Percentiles rank a stretch among this genome's conserved stretches.
Evolutionary conservation across 2,888 invertebrate genomes (phyloP).

Genomic region (Yponomeuta plumbellus): DNA sequence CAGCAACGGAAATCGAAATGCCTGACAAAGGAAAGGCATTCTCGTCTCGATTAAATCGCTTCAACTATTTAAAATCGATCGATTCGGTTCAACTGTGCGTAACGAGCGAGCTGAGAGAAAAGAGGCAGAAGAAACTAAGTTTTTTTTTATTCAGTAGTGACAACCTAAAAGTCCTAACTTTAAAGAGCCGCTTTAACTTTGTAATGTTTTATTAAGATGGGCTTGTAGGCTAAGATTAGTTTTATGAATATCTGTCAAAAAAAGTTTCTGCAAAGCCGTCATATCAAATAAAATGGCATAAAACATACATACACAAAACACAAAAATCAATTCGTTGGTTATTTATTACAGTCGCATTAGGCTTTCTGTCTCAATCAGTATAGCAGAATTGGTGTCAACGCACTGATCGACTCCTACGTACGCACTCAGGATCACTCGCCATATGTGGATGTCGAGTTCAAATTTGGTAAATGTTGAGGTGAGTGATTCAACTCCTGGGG

Average conservation of each 20-base stretch:
- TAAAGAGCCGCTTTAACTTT: no score
- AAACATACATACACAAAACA: no score
- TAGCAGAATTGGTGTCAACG: background rate
- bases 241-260: no score
- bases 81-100: conserved; percentile 65
- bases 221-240: no score
- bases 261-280: no score
- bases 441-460: background rate
- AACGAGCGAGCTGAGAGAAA: conserved; percentile 26
- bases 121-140: background rate
- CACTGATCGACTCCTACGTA: background rate
- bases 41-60: background rate
- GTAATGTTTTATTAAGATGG: no score
- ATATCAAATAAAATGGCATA: no score
- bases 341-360: no score
- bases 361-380: background rate
- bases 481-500: background rate
- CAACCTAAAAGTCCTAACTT: no score
- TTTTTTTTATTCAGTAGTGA: no score
- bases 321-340: no score
- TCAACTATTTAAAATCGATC: conserved; percentile 27
- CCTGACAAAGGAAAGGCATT: background rate
- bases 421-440: background rate
- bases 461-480: background rate
- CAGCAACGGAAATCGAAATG: background rate